A percentile compares a stretch with the other conserved stretches of the same genome.
Conservation (phyloP, 2,797 vertebrate genomes). For the Enteromius treurensis region DNA sequence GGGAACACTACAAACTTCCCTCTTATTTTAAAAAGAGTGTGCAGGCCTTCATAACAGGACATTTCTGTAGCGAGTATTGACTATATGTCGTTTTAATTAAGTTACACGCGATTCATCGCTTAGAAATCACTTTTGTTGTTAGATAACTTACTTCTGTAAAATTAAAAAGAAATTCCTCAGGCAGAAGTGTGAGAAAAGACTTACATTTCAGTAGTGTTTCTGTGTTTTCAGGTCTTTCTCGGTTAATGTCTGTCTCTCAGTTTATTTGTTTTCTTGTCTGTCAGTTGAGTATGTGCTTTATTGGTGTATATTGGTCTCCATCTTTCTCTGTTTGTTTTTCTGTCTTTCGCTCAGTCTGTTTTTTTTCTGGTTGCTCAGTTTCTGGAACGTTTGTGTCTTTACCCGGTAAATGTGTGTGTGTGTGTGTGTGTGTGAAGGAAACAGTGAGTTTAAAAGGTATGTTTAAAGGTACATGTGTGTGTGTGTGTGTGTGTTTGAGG, state of each 20-base stretch:
- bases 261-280: too few relatives aligned
- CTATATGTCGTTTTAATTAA: background rate
- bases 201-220: background rate
- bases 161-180: accelerated
- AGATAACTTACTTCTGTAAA: too few relatives aligned
- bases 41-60: background rate
- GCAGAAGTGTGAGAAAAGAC: background rate
- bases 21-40: too few relatives aligned
- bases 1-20: too few relatives aligned
- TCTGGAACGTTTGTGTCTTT: background rate
- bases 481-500: slow-evolving; percentile 19
- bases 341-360: too few relatives aligned
- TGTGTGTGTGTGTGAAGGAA: background rate
- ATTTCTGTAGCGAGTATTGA: background rate
- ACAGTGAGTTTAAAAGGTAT: background rate
- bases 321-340: background rate
- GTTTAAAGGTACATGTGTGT: slow-evolving; percentile 1
- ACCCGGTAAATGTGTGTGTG: background rate
- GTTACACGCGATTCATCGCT: background rate
- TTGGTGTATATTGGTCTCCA: too few relatives aligned
- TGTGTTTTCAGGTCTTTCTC: background rate
- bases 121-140: background rate
- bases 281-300: too few relatives aligned
- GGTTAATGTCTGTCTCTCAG: slow-evolving; percentile 31
- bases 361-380: slow-evolving; percentile 8